Evolutionary conservation across 2,888 invertebrate species (phyloP).

Genomic region (Podabrus alpinus): DNA sequence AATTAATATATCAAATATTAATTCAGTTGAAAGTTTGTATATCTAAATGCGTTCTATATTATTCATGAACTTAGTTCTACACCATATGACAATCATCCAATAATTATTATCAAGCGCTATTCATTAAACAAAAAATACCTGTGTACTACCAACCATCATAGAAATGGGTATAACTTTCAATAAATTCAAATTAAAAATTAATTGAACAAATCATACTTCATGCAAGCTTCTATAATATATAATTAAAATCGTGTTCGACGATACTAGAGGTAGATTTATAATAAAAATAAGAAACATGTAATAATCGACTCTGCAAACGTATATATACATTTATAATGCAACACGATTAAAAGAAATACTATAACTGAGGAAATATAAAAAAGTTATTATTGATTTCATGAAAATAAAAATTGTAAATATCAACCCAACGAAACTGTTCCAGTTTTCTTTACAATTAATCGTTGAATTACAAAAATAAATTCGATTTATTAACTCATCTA

Average conservation of each 20-base stretch:
- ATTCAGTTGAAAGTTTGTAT: constrained; percentile 28
- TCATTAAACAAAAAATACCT: background rate
- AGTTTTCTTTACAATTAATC: background rate
- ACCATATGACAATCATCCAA: background rate
- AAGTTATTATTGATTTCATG: background rate
- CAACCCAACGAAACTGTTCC: background rate
- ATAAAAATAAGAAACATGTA: background rate
- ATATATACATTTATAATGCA: background rate
- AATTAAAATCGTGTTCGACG: constrained; percentile 48
- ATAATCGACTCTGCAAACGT: background rate
- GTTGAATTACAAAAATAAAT: background rate
- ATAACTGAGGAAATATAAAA: background rate
- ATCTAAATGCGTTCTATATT: constrained; percentile 23
- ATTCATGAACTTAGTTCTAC: constrained; percentile 18
- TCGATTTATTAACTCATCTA: no score
- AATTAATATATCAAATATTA: constrained; percentile 50
- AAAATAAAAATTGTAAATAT: background rate
- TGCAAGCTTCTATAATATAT: constrained; percentile 40
- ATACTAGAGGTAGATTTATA: constrained; percentile 46
- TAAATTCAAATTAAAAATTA: constrained; percentile 30
- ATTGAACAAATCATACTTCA: constrained; percentile 29
- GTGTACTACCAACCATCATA: background rate
- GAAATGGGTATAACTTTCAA: constrained; percentile 25
- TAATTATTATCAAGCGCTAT: background rate
- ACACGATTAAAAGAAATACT: background rate